These are phyloP conservation scores for Apomyelois bistriatella DNA, from an alignment of 2,888 invertebrate genomes.

Conservation along the genomic window DNA sequence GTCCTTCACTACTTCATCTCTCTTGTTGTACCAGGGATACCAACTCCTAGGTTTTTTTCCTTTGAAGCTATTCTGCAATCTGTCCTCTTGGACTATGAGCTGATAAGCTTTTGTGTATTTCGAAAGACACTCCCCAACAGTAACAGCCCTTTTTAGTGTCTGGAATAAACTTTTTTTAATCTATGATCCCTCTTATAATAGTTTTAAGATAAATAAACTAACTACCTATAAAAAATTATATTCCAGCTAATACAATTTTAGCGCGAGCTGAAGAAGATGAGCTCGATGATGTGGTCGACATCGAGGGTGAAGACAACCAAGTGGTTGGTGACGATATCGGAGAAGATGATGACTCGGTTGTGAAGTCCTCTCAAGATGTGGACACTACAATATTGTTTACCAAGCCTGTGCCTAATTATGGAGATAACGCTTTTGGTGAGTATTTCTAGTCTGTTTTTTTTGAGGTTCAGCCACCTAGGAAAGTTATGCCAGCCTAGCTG, in stretches of 20 bases:
- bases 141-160: no score
- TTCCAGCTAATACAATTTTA: constrained; percentile 67
- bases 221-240: not conserved
- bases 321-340: constrained; percentile 83
- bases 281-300: constrained; percentile 84
- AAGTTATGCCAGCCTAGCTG: no score
- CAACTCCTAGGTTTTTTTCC: no score
- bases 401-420: constrained; percentile 83
- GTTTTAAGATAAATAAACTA: not conserved
- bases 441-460: not conserved
- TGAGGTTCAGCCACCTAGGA: no score
- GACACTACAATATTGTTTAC: constrained; percentile 95
- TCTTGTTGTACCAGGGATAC: no score
- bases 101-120: no score
- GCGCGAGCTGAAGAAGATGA: constrained; percentile 84
- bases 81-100: no score
- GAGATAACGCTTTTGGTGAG: constrained; percentile 83
- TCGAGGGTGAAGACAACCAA: constrained; percentile 82
- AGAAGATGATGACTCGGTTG: constrained; percentile 80
- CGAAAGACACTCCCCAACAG: no score
- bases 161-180: no score
- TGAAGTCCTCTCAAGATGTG: constrained; percentile 92
- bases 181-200: not conserved
- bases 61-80: no score
- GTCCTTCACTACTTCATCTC: no score